Evolutionary conservation across 2,888 invertebrate genomes (phyloP), one percentile per base, ranked within the genome.

Genomic region (Lamproptera curius): DNA sequence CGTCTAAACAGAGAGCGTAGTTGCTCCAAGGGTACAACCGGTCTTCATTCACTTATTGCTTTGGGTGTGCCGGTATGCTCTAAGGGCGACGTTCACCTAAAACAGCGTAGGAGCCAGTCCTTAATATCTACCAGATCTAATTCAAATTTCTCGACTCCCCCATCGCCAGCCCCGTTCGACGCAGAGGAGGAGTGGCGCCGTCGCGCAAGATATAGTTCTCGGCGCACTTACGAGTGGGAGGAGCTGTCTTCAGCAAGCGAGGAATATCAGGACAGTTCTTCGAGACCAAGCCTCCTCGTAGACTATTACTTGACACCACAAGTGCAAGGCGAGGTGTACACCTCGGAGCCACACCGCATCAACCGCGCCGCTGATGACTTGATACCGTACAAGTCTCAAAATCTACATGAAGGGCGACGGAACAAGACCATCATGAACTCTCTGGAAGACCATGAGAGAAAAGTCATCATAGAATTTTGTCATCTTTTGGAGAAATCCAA

Each of bases 401-500:
- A n/a, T n/a, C n/a, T n/a, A 2, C 28, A 28, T 2, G n/a, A 28
- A 28, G 2, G 10, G 2, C 9, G 10, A 28, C n/a, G 23, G 23
- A 6, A 23, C 23, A 13, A 5, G 31, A 9, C 10, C 26, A 17
- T 20, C 9, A 65, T 71, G 62, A 66, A 63, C 34, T 38, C 58
- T 0, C 46, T 67, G 0, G 63, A 94, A 77, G 95, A 95, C 71
- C 94, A 94, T 86, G 95, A 96, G 85, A 90, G 95, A 72, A 96
- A 96, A 90, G 92, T 97, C 72, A 96, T 98, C 59, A 92, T 95
- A 77, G 98, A 98, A 85, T 98, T 98, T 85, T 96, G 96, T 81
- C 97, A 98, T 85, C 90, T 98, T 66, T 90, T 98, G 56, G 98
- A 98, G 78, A 98, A 98, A 86, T 97, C 97, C 26, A 98, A 97